Evolutionary conservation across 92 coral and sea anemone genomes (phyloP).

Genomic region (Micromussa lordhowensis): DNA sequence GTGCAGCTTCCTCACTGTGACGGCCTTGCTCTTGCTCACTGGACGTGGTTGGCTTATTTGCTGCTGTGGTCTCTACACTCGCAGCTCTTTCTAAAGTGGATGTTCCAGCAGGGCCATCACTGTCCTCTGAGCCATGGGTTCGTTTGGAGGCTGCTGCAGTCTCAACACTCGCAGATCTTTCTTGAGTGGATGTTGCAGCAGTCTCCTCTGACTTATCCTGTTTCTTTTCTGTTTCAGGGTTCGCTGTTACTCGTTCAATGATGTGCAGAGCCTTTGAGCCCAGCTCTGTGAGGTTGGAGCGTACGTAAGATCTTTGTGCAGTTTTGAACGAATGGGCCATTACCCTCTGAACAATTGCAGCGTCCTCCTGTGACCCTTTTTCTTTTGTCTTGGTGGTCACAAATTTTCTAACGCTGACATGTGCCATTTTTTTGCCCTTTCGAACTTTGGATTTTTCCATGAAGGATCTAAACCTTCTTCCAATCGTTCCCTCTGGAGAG

Average conservation of each 20-base stretch:
- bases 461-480: background rate
- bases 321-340: background rate
- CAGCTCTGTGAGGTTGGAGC: background rate
- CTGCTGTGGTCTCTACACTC: too few species aligned
- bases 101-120: too few species aligned
- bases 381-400: background rate
- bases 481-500: background rate
- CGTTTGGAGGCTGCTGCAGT: too few species aligned
- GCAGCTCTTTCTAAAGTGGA: too few species aligned
- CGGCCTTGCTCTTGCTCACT: too few species aligned
- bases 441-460: background rate
- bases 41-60: too few species aligned
- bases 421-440: background rate
- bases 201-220: too few species aligned
- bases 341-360: background rate
- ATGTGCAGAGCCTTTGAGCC: background rate
- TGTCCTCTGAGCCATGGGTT: too few species aligned
- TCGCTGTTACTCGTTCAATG: background rate
- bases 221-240: too few species aligned
- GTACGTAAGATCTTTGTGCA: background rate
- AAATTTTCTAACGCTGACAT: background rate
- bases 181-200: too few species aligned
- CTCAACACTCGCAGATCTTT: too few species aligned
- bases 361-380: background rate
- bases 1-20: too few species aligned